Evolutionary conservation across 2,797 vertebrate species (phyloP), one percentile per base, ranked within the genome.

Genomic region (Hippopotamyrus pictus): DNA sequence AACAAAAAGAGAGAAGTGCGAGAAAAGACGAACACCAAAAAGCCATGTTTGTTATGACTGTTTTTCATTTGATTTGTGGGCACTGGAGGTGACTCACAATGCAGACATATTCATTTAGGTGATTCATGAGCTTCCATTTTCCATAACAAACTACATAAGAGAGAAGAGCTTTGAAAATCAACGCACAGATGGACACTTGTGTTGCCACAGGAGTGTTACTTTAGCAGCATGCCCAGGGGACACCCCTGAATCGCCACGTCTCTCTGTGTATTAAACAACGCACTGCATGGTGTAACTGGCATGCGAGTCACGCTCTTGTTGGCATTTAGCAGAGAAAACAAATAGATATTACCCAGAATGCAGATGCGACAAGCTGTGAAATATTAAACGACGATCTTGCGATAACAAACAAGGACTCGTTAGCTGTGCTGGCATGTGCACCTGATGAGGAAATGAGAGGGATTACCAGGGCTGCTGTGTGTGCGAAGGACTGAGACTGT

Each of bases 151-250:
- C 12, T 17, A 6, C n/a, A 90, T 44, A 54, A 90, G 53, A 88
- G 83, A 7, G 88, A 69, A 89, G 89, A 59, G 85, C 46, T 9
- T 14, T 9, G 82, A 41, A 90, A 89, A 91, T 89, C 89, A 89
- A 88, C 88, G 48, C 5, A 44, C 91, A 88, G 62, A 57, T 54
- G 48, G 90, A 44, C 65, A 90, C 57, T 83, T 76, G 88, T 25
- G 62, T 37, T 53, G 12, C 37, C 25, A 7, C 73, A 54, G 69
- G 89, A 87, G 86, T 59, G 22, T 59, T n/a, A 44, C 25, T 87
- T 59, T 17, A 33, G 37, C 48, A 44, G 29, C 19, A 22, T 3
- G 9, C n/a, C 29, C 12, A 17, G 8, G 17, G 7, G 19, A 12
- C 19, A 44, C 33, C 19, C 14, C 44, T 41, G 79, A 46, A 83